Evolutionary conservation across 2,888 invertebrate species (phyloP).

Genomic region (Frankliniella fusca): DNA sequence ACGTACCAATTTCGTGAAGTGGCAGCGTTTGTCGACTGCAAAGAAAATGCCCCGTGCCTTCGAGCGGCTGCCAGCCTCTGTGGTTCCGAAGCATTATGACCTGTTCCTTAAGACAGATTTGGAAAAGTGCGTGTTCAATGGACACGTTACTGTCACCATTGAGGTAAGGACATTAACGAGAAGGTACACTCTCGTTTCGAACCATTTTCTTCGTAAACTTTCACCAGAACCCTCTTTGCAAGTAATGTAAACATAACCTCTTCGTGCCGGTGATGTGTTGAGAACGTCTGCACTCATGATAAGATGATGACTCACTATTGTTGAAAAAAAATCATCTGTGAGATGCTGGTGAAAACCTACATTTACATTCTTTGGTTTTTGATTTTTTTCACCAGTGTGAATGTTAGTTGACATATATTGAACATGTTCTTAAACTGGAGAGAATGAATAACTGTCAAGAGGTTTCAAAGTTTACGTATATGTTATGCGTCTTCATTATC

Average conservation of each 20-base stretch:
- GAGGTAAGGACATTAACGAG: background rate
- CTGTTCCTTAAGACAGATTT: background rate
- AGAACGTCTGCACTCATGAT: background rate
- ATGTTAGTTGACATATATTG: background rate
- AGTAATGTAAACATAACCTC: constrained; percentile 25
- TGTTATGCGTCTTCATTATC: background rate
- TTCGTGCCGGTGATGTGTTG: constrained; percentile 2
- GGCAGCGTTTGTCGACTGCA: background rate
- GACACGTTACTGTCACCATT: background rate
- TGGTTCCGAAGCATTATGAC: background rate
- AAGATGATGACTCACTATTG: background rate
- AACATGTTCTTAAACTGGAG: background rate
- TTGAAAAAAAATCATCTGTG: background rate
- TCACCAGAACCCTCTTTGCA: background rate
- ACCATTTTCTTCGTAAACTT: background rate
- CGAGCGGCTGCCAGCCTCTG: background rate
- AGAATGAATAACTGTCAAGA: background rate
- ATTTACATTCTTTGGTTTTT: background rate
- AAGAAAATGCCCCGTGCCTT: constrained; percentile 2
- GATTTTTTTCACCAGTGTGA: too few relatives aligned
- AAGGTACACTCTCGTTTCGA: background rate
- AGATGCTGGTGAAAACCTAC: background rate
- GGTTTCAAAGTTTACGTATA: background rate
- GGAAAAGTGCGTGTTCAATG: background rate
- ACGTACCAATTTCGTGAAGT: background rate